Evolutionary conservation across 2,888 invertebrate genomes (phyloP).

Genomic region (Tipula vernalis): DNA sequence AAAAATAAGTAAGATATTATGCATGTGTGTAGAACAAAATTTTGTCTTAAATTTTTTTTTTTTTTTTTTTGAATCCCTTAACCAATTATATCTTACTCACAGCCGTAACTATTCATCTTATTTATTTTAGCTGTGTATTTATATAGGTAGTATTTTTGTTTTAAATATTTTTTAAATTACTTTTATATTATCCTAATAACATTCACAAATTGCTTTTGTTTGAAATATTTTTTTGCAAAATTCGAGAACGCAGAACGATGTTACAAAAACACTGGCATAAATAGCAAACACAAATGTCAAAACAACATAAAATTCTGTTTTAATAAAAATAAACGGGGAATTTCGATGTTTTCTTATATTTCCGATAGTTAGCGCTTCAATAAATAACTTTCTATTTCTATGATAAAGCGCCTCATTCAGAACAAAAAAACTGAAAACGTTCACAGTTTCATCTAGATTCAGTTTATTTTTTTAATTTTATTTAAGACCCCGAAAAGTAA

Average conservation of each 20-base stretch:
- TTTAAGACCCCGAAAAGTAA: no score
- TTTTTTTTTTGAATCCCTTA: background rate
- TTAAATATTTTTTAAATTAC: background rate
- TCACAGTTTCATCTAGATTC: no score
- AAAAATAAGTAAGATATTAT: background rate
- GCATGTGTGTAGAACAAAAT: slow-evolving; percentile 5
- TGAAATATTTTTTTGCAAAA: background rate
- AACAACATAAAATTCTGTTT: background rate
- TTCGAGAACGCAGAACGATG: background rate
- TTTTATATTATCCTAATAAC: background rate
- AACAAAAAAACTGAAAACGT: no score
- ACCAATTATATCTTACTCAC: slow-evolving; percentile 11
- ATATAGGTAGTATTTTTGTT: background rate
- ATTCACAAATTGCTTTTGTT: background rate
- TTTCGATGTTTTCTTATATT: no score
- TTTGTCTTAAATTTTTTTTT: background rate
- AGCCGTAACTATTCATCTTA: slow-evolving; percentile 11
- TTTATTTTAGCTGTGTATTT: background rate
- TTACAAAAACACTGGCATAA: background rate
- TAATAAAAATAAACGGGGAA: background rate
- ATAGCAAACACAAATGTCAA: background rate
- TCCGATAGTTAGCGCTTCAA: no score
- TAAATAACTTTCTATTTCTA: no score
- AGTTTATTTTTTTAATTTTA: no score
- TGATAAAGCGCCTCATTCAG: no score